Base-by-base conservation (phyloP, 2,888 invertebrate genomes). In the Cantharis lateralis region DNA sequence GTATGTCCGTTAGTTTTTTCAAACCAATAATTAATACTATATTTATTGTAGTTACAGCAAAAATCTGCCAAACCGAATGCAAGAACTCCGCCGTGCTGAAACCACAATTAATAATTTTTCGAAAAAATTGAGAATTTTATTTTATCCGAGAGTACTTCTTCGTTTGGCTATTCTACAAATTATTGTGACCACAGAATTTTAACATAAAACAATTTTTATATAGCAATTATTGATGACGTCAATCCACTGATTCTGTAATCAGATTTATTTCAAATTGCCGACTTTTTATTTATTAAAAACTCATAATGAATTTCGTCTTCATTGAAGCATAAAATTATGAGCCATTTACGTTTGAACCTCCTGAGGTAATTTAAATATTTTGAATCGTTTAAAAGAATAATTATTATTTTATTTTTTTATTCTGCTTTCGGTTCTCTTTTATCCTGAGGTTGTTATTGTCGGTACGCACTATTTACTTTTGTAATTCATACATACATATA, bases 401-500 rank as follows among this genome's bases (percentile, higher is more conserved):
- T n/a, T n/a, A n/a, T n/a, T n/a, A n/a, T n/a, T n/a, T n/a, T n/a
- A n/a, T n/a, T n/a, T n/a, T n/a, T n/a, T n/a, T n/a, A n/a, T n/a
- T n/a, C n/a, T n/a, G n/a, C n/a, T n/a, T n/a, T n/a, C n/a, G n/a
- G n/a, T n/a, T n/a, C n/a, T n/a, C 4, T 11, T 7, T 11, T 11
- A 28, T 10, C 26, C 10, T 28, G 3, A 3, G 13, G 5, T 48
- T 48, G 5, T 48, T 48, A 48, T n/a, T n/a, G 5, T n/a, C 10
- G 1, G 7, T 48, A 48, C n/a, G 48, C 48, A 48, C 48, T 48
- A 48, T 48, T 48, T n/a, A 48, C n/a, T 48, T 48, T n/a, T 48
- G n/a, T 48, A n/a, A 48, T n/a, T 48, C n/a, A 0, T n/a, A 0
- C 9, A 2, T 7, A 9, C n/a, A 0, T n/a, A 0, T n/a, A 2